Evolutionary conservation across 2,113 vertebrate genomes (phyloP).

Genomic region (Bostrychus sinensis): DNA sequence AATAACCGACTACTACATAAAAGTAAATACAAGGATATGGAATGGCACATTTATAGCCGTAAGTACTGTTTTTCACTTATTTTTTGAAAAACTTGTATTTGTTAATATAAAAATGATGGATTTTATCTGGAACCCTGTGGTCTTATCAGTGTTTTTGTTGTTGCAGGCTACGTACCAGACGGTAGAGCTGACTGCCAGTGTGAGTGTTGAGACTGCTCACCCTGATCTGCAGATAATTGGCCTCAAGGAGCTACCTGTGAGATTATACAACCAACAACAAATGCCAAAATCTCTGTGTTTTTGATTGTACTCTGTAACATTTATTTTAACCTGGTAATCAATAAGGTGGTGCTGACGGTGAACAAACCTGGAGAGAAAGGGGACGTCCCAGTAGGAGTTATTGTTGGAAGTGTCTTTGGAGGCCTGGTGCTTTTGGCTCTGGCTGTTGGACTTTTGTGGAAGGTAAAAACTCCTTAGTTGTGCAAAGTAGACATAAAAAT

Average conservation of each 20-base stretch:
- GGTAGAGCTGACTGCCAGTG: conserved; percentile 76
- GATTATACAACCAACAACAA: conserved; percentile 3
- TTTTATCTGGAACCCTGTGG: no score
- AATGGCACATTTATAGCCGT: conserved; percentile 87
- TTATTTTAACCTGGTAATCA: neutral
- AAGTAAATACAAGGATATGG: conserved; percentile 90
- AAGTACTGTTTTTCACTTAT: conserved; percentile 63
- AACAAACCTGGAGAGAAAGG: conserved; percentile 85
- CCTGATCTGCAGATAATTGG: conserved; percentile 83
- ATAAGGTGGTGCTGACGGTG: conserved; percentile 85
- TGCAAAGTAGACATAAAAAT: neutral
- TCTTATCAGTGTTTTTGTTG: neutral
- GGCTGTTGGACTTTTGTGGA: conserved; percentile 84
- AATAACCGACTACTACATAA: conserved; percentile 84
- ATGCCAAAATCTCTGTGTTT: neutral
- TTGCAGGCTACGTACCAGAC: conserved; percentile 85
- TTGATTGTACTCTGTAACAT: neutral
- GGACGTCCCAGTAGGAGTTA: conserved; percentile 85
- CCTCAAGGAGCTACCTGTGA: conserved; percentile 82
- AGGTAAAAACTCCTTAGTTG: conserved; percentile 76
- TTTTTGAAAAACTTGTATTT: no score
- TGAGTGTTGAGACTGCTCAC: conserved; percentile 80
- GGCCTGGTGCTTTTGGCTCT: conserved; percentile 86
- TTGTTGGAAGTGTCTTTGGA: conserved; percentile 85
- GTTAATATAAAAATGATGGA: no score